A percentile compares a stretch with the other conserved stretches of the same genome.
phyloP scores from a whole-genome alignment of 2,113 vertebrate species.

The Centropristis striata region DNA sequence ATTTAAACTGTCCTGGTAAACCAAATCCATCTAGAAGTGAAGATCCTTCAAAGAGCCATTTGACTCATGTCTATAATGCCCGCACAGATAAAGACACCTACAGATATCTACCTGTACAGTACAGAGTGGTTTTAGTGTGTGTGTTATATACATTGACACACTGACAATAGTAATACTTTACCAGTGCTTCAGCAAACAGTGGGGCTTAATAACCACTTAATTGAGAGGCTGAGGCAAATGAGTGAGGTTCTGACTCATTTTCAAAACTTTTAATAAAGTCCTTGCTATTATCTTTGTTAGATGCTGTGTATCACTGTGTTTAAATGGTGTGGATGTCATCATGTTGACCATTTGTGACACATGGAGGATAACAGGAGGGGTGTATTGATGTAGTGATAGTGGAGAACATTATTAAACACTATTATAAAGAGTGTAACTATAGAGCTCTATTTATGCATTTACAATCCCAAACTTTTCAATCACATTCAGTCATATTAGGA shows the following conservation, averaged over 20 bases:
- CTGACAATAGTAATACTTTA: background rate
- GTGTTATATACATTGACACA: too few relatives aligned
- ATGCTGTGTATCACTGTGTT: background rate
- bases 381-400: too few relatives aligned
- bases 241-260: background rate
- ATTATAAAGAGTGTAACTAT: background rate
- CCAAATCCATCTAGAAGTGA: background rate
- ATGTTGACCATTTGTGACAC: background rate
- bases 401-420: background rate
- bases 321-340: background rate
- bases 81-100: too few relatives aligned
- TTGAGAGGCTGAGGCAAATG: background rate
- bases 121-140: too few relatives aligned
- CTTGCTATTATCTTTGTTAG: background rate
- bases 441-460: background rate
- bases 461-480: background rate
- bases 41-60: background rate
- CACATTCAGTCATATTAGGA: background rate
- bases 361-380: too few relatives aligned
- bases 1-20: slow-evolving; percentile 3
- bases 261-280: background rate
- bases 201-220: too few relatives aligned
- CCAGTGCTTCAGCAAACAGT: background rate
- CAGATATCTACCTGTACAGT: background rate
- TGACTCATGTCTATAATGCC: background rate